Conservation (phyloP, 2,113 vertebrate species). For the Gallinago jamesoni region DNA sequence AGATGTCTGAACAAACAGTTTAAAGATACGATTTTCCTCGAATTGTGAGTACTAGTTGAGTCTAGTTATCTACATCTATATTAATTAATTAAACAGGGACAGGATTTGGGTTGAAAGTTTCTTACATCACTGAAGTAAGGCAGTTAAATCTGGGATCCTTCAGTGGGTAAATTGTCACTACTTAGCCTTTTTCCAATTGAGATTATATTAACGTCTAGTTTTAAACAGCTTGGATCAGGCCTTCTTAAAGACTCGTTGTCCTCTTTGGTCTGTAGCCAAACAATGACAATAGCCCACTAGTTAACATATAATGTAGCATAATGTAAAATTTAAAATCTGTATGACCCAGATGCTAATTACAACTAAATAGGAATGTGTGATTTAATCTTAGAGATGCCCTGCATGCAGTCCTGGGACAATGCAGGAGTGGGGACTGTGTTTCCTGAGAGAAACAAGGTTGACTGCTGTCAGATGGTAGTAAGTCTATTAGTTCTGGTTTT, state of each 20-base stretch:
- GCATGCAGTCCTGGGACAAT: background rate
- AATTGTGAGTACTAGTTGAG: background rate
- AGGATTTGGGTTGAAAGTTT: background rate
- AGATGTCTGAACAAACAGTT: background rate
- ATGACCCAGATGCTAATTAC: background rate
- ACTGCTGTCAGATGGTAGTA: background rate
- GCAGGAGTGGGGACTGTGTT: background rate
- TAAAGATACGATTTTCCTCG: background rate
- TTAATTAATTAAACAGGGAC: background rate
- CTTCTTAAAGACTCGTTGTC: background rate
- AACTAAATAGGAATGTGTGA: background rate
- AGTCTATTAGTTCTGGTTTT: constrained; percentile 15
- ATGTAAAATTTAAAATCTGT: background rate
- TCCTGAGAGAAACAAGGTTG: background rate
- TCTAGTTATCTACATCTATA: background rate
- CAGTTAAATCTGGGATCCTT: background rate
- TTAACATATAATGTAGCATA: background rate
- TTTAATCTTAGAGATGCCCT: background rate
- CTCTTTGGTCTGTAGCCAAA: background rate
- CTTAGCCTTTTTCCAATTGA: background rate
- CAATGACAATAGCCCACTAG: background rate
- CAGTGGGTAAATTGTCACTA: background rate
- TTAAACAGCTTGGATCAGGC: background rate
- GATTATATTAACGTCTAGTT: background rate
- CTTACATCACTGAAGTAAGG: background rate